A percentile compares a stretch with the other conserved stretches of the same genome.
These are phyloP conservation scores for Microtus pennsylvanicus DNA, from an alignment of 2,113 vertebrate species.

Conservation along the genomic window DNA sequence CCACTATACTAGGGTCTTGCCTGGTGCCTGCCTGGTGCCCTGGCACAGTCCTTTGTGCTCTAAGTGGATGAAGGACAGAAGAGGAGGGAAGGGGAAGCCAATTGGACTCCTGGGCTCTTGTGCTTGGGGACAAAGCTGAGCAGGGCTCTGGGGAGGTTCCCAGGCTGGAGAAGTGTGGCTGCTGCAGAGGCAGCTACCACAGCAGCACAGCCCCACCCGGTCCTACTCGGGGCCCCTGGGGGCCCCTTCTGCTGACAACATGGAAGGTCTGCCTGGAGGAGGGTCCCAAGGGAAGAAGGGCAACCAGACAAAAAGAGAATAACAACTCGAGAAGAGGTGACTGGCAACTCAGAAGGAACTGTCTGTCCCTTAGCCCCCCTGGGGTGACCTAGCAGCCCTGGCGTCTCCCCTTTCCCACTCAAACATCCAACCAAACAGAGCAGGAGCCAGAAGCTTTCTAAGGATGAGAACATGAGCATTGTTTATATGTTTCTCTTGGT, in stretches of 20 bases:
- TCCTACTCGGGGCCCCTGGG: slow-evolving; percentile 44
- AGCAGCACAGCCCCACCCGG: slow-evolving; percentile 10
- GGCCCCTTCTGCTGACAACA: slow-evolving; percentile 73
- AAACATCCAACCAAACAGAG: slow-evolving; percentile 2
- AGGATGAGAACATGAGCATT: neutral
- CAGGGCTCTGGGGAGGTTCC: slow-evolving; percentile 39
- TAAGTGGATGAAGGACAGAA: neutral
- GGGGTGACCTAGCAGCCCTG: neutral
- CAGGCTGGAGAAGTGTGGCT: neutral
- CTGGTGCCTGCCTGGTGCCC: neutral
- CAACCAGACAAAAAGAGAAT: slow-evolving; percentile 76
- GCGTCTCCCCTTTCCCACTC: neutral
- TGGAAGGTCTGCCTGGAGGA: slow-evolving; percentile 1
- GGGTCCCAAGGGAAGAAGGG: slow-evolving; percentile 71
- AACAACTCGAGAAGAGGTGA: slow-evolving; percentile 62
- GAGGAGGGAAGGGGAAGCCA: neutral
- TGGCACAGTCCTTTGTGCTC: neutral
- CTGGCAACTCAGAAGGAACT: neutral
- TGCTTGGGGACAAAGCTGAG: slow-evolving; percentile 27
- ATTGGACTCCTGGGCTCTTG: slow-evolving; percentile 22
- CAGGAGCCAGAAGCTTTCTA: neutral
- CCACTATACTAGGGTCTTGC: neutral
- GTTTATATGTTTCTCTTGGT: slow-evolving; percentile 32
- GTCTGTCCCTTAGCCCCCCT: neutral
- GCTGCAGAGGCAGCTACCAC: neutral